Percentiles rank a stretch among this genome's conserved stretches.
These are phyloP conservation scores for Trissonchulus latispiculum DNA, from an alignment of 2,888 invertebrate genomes.

Conservation along the genomic window DNA sequence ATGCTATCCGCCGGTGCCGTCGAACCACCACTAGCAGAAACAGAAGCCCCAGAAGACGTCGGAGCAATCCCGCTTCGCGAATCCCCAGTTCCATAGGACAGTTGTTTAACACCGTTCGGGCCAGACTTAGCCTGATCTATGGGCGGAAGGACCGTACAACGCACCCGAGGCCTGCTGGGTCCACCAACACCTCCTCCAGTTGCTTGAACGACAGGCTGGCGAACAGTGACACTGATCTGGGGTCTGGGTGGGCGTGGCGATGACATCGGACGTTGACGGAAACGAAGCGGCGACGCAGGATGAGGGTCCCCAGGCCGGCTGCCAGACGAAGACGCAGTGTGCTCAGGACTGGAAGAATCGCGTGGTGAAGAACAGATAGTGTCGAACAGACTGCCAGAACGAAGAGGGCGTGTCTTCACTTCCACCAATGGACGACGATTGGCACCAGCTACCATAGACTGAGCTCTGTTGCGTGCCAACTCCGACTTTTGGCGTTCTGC, in stretches of 20 bases:
- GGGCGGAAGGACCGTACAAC: background rate
- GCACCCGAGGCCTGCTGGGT: background rate
- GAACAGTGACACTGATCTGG: background rate
- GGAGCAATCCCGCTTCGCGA: no score
- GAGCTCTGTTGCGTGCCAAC: background rate
- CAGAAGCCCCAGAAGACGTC: background rate
- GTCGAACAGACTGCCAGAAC: background rate
- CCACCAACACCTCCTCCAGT: background rate
- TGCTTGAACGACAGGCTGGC: background rate
- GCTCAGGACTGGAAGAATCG: no score
- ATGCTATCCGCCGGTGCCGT: background rate
- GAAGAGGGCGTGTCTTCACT: background rate
- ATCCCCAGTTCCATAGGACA: no score
- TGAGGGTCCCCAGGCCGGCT: background rate
- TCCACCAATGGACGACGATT: background rate
- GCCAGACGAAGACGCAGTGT: background rate
- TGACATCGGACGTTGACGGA: background rate
- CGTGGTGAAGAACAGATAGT: no score
- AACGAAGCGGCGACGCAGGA: background rate
- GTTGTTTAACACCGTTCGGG: no score
- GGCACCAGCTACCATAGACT: background rate
- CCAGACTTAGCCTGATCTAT: no score
- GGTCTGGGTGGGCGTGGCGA: background rate
- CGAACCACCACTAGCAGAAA: background rate
- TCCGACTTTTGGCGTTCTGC: background rate